These are phyloP conservation scores for Smutsia temminckii DNA, from an alignment of 2,797 vertebrate genomes.

Conservation along the genomic window DNA sequence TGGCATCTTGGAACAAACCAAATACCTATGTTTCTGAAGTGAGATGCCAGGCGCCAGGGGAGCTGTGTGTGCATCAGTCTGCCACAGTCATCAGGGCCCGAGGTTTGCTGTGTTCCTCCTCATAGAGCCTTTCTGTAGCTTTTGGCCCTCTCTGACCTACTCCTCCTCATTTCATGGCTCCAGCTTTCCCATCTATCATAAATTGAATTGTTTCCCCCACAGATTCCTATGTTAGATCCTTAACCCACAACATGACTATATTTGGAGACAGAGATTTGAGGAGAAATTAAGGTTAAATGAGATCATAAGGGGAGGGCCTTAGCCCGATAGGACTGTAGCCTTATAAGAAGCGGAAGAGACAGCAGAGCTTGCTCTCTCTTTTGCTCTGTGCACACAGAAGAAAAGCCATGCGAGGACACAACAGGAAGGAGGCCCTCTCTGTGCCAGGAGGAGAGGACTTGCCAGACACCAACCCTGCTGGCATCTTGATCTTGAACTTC, in stretches of 20 bases:
- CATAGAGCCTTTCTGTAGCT: too few relatives aligned
- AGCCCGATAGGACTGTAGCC: neutral
- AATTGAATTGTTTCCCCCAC: neutral
- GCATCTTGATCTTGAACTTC: neutral
- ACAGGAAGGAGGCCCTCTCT: neutral
- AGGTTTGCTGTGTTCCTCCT: neutral
- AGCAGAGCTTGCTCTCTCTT: neutral
- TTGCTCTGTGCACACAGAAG: neutral
- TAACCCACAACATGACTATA: neutral
- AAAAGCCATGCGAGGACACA: neutral
- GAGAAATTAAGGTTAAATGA: neutral
- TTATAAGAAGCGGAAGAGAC: neutral
- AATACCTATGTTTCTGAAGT: constrained; percentile 62
- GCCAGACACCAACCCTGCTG: neutral
- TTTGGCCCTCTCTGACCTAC: neutral
- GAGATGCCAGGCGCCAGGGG: constrained; percentile 71
- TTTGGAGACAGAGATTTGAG: neutral
- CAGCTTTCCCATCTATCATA: neutral
- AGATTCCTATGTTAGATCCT: neutral
- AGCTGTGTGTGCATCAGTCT: constrained; percentile 75
- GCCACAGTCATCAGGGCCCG: neutral
- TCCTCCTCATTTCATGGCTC: neutral
- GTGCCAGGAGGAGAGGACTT: neutral
- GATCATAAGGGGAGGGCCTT: neutral
- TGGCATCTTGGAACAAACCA: constrained; percentile 63